Conservation (phyloP, 2,888 invertebrate genomes). For the Cataglyphis rosenhaueri region DNA sequence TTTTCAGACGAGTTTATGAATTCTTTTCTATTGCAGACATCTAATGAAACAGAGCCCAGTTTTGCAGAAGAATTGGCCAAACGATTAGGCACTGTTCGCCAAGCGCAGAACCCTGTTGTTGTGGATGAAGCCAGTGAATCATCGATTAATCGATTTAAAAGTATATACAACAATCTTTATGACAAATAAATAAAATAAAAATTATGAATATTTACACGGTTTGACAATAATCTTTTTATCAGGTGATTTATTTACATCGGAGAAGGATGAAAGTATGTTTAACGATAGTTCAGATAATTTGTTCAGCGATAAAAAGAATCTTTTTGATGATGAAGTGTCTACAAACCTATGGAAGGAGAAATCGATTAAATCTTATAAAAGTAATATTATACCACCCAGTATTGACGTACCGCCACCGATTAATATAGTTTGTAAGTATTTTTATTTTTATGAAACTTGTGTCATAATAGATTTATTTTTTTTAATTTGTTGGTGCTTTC, state of each 20-base stretch:
- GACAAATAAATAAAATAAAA: neutral
- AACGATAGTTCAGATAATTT: constrained; percentile 76
- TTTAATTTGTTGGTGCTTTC: constrained; percentile 24
- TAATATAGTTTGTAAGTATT: constrained; percentile 77
- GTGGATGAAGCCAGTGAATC: constrained; percentile 76
- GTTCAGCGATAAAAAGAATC: constrained; percentile 72
- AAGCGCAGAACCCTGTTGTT: constrained; percentile 85
- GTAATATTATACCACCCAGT: constrained; percentile 81
- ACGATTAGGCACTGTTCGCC: constrained; percentile 86
- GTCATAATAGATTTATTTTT: neutral
- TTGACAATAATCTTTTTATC: constrained; percentile 48
- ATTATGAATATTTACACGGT: neutral
- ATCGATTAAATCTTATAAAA: constrained; percentile 75
- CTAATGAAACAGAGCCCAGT: constrained; percentile 77
- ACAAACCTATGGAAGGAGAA: constrained; percentile 78
- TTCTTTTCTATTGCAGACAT: constrained; percentile 43
- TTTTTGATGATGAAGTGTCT: constrained; percentile 78
- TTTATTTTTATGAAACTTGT: neutral
- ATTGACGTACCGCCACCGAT: constrained; percentile 84
- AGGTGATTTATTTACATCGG: constrained; percentile 81
- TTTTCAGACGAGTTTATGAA: neutral
- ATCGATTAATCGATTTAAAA: constrained; percentile 80
- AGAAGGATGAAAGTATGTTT: constrained; percentile 75
- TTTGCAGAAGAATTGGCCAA: constrained; percentile 89
- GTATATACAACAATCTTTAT: constrained; percentile 63